phyloP scores from a whole-genome alignment of 2,797 vertebrate genomes.

The Serranus cabrilla region DNA sequence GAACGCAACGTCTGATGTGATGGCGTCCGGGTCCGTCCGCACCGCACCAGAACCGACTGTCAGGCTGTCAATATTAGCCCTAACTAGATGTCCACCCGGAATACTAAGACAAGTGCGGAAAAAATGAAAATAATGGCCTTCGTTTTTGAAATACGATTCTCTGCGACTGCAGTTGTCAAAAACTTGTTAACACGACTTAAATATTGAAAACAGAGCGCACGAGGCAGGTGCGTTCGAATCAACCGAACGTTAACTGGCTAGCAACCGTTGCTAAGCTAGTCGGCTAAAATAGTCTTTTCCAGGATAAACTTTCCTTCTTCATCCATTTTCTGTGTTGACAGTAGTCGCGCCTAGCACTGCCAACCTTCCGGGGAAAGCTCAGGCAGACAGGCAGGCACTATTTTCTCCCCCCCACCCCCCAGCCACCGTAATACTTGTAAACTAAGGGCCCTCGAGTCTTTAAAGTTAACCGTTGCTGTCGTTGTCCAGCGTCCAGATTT shows the following conservation, averaged over 20 bases:
- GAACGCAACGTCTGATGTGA: constrained; percentile 80
- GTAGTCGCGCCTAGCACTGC: constrained; percentile 81
- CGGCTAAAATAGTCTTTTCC: constrained; percentile 53
- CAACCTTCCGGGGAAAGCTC: constrained; percentile 76
- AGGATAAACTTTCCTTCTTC: constrained; percentile 75
- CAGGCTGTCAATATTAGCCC: constrained; percentile 45
- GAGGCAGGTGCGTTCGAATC: constrained; percentile 70
- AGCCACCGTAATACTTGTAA: constrained; percentile 61
- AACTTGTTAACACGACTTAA: constrained; percentile 72
- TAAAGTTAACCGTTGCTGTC: constrained; percentile 52
- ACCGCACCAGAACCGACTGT: constrained; percentile 75
- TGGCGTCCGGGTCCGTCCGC: constrained; percentile 80
- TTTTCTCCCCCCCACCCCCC: constrained; percentile 27
- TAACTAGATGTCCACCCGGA: neutral
- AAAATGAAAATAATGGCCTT: neutral
- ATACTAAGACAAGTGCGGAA: neutral
- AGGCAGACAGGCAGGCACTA: constrained; percentile 42
- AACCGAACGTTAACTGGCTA: constrained; percentile 12
- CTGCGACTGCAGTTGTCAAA: constrained; percentile 57
- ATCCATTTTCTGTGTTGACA: constrained; percentile 80
- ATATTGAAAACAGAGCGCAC: constrained; percentile 31
- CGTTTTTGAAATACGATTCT: neutral
- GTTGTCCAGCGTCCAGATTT: constrained; percentile 32
- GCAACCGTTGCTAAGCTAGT: constrained; percentile 65
- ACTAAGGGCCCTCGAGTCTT: constrained; percentile 41